Evolutionary conservation across 2,888 invertebrate genomes (phyloP), one percentile per base, ranked within the genome.

Genomic region (Plebejus melissa): DNA sequence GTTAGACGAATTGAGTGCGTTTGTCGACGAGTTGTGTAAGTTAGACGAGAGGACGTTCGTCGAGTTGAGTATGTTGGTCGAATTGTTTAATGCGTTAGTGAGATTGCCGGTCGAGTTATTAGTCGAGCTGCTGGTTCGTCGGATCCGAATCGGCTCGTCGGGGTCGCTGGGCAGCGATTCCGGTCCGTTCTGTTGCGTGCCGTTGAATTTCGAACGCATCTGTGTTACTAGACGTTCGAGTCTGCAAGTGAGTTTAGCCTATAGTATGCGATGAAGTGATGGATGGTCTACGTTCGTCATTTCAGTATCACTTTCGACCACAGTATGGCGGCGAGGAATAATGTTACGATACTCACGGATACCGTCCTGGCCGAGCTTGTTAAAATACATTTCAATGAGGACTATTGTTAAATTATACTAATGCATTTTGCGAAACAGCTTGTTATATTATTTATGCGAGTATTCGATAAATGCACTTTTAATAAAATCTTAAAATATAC

Each of bases 171-270:
- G 87, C 83, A 91, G 81, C 77, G 91, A 91, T 28, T 90, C 93
- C 82, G 90, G 90, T 50, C 90, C 91, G 84, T 89, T 92, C 81
- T 89, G 78, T 80, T 90, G 89, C 58, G 88, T 83, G 60, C 91
- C 90, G 89, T 90, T 90, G 89, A 88, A 91, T 85, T 91, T 93
- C 75, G 91, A 92, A 82, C 93, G 92, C 80, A 95, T 88, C 83
- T 91, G 94, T 78, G 94, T 94, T 79, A 95, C 93, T 80, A 94
- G 93, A 82, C 94, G 94, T 84, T 95, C 95, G 83, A 95, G 90
- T 90, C 95, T 95, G 90, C 77, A 90, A 90, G 80, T 85, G 84
- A 86, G 83, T 79, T 81, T 82, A 82, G 84, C 77, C 82, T 87
- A 79, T 75, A 79, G 76, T 77, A 77, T 72, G 75, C 36, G 41